These are phyloP conservation scores for Crossocerus cetratus DNA, from an alignment of 2,888 invertebrate genomes.

Conservation along the genomic window DNA sequence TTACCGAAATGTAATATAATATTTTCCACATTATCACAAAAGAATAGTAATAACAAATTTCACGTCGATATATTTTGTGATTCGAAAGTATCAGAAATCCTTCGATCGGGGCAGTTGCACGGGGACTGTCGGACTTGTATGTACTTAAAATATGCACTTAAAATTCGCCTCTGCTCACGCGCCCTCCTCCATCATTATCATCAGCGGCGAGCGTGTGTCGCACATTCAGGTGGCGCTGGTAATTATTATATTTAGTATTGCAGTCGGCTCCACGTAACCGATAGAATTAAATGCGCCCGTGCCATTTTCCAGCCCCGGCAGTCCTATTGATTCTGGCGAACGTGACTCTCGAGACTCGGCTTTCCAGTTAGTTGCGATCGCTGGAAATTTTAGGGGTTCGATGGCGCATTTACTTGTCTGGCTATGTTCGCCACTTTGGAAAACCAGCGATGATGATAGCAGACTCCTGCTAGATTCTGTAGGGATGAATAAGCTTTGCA, in stretches of 20 bases:
- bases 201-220: not conserved
- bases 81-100: too few species aligned
- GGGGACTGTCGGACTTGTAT: not conserved
- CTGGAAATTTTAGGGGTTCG: not conserved
- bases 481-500: too few species aligned
- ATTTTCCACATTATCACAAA: too few species aligned
- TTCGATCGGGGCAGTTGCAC: too few species aligned
- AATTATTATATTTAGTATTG: not conserved
- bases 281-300: not conserved
- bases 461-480: not conserved
- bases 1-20: too few species aligned
- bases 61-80: too few species aligned
- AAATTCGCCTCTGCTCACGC: not conserved
- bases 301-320: not conserved
- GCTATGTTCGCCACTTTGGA: not conserved
- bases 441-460: not conserved
- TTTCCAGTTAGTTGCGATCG: not conserved
- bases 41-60: too few species aligned
- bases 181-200: not conserved
- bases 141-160: not conserved
- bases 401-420: not conserved
- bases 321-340: not conserved
- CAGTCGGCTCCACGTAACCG: not conserved
- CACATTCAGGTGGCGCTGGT: not conserved
- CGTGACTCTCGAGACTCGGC: not conserved